A percentile compares a stretch with the other conserved stretches of the same genome.
Evolutionary conservation across 1,140 invertebrate species (phyloP).

Genomic region (Campoletis sonorensis): DNA sequence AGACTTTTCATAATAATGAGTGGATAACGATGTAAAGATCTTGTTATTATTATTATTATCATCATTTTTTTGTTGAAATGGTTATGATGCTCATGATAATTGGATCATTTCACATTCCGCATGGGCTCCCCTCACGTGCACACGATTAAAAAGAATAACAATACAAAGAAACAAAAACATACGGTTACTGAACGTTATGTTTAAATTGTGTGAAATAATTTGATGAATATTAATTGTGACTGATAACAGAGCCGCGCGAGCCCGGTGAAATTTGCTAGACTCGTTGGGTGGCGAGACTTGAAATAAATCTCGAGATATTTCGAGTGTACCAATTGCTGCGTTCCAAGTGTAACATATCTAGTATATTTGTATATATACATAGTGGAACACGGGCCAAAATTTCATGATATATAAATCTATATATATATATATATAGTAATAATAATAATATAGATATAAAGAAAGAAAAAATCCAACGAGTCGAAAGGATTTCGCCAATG

Average conservation of each 20-base stretch:
- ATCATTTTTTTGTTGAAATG: background rate
- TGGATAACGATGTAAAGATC: conserved; percentile 9
- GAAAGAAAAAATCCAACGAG: conserved; percentile 15
- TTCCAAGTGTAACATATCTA: conserved; percentile 39
- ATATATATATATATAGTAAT: too few relatives aligned
- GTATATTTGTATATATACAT: conserved; percentile 42
- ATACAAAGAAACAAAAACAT: background rate
- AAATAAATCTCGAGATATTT: conserved; percentile 20
- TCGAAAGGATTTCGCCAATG: background rate
- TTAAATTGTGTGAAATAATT: conserved; percentile 9
- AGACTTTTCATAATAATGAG: conserved; percentile 2
- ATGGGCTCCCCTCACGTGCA: conserved; percentile 11
- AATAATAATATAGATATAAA: background rate
- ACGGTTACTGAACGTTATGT: background rate
- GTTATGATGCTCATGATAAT: conserved; percentile 19
- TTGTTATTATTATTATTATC: background rate
- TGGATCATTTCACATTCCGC: conserved; percentile 25
- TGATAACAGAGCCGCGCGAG: background rate
- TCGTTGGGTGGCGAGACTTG: background rate
- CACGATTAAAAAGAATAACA: background rate
- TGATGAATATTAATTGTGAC: conserved; percentile 13
- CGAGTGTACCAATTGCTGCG: background rate
- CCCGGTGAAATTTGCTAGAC: conserved; percentile 14
- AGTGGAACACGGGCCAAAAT: conserved; percentile 22
- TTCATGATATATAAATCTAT: too few relatives aligned